Conservation (phyloP, 92 coral and sea anemone genomes). For the Ricordea florida region DNA sequence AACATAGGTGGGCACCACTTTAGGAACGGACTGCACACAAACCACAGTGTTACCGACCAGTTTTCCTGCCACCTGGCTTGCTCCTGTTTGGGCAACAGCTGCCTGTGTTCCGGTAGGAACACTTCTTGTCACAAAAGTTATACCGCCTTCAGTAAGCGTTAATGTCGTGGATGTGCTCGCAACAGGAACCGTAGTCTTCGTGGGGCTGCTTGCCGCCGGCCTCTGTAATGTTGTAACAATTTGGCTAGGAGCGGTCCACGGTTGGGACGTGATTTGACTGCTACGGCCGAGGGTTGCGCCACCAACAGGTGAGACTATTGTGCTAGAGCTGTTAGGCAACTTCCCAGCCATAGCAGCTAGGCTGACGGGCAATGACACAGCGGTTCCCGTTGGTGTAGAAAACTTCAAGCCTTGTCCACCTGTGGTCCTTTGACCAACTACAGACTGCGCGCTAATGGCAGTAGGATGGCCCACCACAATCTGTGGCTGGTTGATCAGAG, state of each 20-base stretch:
- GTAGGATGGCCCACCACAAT: constrained; percentile 29
- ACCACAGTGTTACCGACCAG: background rate
- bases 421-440: constrained; percentile 22
- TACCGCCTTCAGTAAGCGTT: background rate
- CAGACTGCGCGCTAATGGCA: constrained; percentile 6
- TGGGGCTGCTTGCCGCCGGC: background rate
- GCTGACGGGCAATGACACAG: constrained; percentile 14
- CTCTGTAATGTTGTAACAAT: background rate
- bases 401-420: constrained; percentile 13
- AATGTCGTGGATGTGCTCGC: constrained; percentile 4
- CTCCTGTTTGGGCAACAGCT: background rate
- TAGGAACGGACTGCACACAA: background rate
- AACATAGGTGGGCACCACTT: background rate
- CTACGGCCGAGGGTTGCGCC: constrained; percentile 22
- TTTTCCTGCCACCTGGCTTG: background rate
- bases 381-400: constrained; percentile 23
- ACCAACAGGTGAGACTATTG: constrained; percentile 8
- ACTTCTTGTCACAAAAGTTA: background rate
- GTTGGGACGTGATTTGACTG: background rate
- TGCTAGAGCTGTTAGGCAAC: constrained; percentile 10
- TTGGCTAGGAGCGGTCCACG: constrained; percentile 5
- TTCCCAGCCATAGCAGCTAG: constrained; percentile 40
- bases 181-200: background rate
- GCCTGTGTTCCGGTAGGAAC: background rate
- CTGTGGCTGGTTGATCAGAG: constrained; percentile 14